These are phyloP conservation scores for Phaonia tiefii DNA, from an alignment of 2,888 invertebrate genomes.

Conservation along the genomic window DNA sequence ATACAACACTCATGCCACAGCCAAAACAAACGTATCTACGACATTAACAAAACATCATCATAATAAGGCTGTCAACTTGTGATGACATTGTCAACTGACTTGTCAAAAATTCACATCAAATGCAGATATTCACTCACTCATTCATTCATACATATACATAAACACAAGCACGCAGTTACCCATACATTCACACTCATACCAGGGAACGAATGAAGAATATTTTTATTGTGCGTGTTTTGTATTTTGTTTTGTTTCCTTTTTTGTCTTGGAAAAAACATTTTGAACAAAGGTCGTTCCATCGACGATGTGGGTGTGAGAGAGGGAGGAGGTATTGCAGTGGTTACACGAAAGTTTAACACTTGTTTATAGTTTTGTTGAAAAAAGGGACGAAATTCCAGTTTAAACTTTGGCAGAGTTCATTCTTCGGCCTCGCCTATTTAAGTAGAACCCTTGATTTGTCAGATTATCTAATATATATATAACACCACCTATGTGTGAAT, in stretches of 20 bases:
- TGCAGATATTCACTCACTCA: constrained; percentile 65
- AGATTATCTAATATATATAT: no score
- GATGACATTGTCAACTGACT: constrained; percentile 80
- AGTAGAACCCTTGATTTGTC: no score
- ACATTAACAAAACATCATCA: constrained; percentile 60
- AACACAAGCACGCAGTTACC: constrained; percentile 33
- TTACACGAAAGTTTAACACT: constrained; percentile 10
- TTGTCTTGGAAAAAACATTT: neutral
- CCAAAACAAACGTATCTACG: constrained; percentile 34
- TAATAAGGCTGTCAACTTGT: constrained; percentile 79
- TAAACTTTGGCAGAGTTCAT: no score
- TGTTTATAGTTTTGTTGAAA: constrained; percentile 24
- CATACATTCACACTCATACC: neutral
- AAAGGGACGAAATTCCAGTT: no score
- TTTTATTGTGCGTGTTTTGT: constrained; percentile 54
- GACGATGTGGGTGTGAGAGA: neutral
- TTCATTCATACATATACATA: constrained; percentile 22
- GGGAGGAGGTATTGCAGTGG: neutral
- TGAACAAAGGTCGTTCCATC: constrained; percentile 15
- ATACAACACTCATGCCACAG: no score
- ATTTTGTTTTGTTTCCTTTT: constrained; percentile 41
- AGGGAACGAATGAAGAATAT: constrained; percentile 24
- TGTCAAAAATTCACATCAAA: constrained; percentile 80
- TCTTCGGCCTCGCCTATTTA: no score
- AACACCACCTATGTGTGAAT: no score